Conservation (phyloP, 2,113 vertebrate genomes). For the Trogon melanurus region DNA sequence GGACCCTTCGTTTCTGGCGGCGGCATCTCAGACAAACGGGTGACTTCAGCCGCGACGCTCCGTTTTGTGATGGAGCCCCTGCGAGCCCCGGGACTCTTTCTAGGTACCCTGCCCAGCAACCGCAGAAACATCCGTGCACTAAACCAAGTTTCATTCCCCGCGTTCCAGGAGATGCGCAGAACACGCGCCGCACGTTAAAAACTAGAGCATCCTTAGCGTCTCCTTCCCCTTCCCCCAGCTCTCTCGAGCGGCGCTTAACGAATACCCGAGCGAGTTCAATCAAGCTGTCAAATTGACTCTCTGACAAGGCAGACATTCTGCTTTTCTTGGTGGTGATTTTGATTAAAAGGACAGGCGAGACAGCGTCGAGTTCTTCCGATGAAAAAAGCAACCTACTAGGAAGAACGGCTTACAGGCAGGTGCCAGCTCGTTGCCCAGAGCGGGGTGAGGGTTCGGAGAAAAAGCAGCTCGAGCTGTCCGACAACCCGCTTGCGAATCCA, state of each 20-base stretch:
- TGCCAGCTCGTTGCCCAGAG: background rate
- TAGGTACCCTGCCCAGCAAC: background rate
- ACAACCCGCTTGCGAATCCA: background rate
- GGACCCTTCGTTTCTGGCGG: background rate
- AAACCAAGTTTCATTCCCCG: background rate
- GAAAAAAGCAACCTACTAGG: background rate
- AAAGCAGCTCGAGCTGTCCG: background rate
- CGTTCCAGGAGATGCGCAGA: background rate
- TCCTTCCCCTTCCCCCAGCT: background rate
- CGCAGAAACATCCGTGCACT: background rate
- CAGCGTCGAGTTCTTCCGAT: background rate
- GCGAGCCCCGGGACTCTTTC: background rate
- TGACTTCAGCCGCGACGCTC: fast-evolving
- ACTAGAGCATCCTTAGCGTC: background rate
- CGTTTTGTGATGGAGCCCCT: background rate
- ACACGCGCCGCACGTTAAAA: background rate
- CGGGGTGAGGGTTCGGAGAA: background rate
- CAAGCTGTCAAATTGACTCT: background rate
- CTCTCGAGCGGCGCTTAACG: background rate
- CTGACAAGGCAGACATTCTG: background rate
- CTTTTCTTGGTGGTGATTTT: background rate
- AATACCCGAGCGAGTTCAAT: slow-evolving; percentile 2
- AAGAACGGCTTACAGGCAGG: background rate
- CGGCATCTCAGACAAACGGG: fast-evolving
- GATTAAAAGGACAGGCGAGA: slow-evolving; percentile 11